phyloP scores from a whole-genome alignment of 2,113 vertebrate species.

The Xyrauchen texanus region DNA sequence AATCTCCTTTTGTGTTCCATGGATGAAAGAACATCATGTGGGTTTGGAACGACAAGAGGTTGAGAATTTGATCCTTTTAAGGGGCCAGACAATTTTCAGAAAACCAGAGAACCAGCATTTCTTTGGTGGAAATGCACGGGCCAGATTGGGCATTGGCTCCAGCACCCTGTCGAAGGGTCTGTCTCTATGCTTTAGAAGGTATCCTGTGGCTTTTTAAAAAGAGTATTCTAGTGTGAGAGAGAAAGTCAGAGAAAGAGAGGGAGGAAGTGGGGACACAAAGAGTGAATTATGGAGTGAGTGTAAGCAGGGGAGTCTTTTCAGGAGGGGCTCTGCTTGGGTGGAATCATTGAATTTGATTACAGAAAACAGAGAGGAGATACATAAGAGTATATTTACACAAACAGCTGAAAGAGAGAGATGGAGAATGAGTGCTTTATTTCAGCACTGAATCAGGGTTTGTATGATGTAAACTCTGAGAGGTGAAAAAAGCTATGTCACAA shows the following conservation, averaged over 20 bases:
- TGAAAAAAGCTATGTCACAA: neutral
- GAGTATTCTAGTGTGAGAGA: neutral
- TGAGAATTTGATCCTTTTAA: no score
- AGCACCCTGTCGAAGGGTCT: no score
- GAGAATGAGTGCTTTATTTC: slow-evolving; percentile 47
- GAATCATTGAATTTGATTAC: slow-evolving; percentile 45
- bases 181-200: no score
- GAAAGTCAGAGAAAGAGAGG: no score
- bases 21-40: no score
- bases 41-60: no score
- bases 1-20: no score
- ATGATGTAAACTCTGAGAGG: neutral
- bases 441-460: slow-evolving; percentile 39
- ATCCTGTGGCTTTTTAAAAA: slow-evolving; percentile 8
- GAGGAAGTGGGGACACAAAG: neutral
- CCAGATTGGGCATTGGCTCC: no score
- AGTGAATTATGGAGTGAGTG: neutral
- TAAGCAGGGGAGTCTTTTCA: slow-evolving; percentile 21
- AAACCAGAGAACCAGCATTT: no score
- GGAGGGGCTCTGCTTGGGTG: slow-evolving; percentile 29
- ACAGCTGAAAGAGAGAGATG: slow-evolving; percentile 8
- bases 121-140: no score
- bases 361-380: slow-evolving; percentile 37
- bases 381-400: slow-evolving; percentile 23
- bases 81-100: no score